Base-by-base conservation (phyloP, 2,888 invertebrate species). In the Spialia ferax region DNA sequence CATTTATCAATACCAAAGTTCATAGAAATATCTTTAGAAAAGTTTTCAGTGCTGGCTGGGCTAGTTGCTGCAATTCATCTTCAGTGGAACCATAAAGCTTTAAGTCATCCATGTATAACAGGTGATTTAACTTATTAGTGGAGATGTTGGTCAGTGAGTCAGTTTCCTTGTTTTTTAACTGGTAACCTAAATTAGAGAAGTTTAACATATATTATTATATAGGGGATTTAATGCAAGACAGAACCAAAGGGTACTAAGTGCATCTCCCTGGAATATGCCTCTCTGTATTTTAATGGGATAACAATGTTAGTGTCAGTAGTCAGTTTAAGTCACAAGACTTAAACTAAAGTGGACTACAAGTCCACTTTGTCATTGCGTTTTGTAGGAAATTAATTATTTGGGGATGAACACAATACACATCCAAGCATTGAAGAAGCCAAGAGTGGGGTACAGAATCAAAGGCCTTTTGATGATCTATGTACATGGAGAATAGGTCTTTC, bases 401-500 rank as follows among this genome's bases (percentile, higher is more conserved):
- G 2, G 56, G 35, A 20, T 56, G 35, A 35, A 56, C 6, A 20
- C 72, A 73, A 35, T 74, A 75, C 1, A 61, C 42, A 55, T 73
- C 1, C 15, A 77, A 52, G 8, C 71, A 52, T n/a, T 73, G 20
- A 5, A 75, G 2, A 3, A 75, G 59, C 74, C 76, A 75, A 1
- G 63, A 50, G 23, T 77, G 76, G 0, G 75, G 75, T 10, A 11
- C 20, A 29, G 15, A 69, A 54, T 76, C 75, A 62, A 67, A 78
- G 2, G 75, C 76, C 48, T 76, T 76, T 66, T 68, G 45, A 35
- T 75, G 77, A 35, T 77, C 75, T 1, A 74, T 73, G 48, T 69
- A 77, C 69, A 70, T 73, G 4, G 66, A 56, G 23, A 66, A 56
- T 29, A 75, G 48, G 45, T 74, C 20, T n/a, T 10, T 8, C 23